A percentile compares a stretch with the other conserved stretches of the same genome.
Evolutionary conservation across 2,113 vertebrate species (phyloP).

Genomic region (Sturnira hondurensis): DNA sequence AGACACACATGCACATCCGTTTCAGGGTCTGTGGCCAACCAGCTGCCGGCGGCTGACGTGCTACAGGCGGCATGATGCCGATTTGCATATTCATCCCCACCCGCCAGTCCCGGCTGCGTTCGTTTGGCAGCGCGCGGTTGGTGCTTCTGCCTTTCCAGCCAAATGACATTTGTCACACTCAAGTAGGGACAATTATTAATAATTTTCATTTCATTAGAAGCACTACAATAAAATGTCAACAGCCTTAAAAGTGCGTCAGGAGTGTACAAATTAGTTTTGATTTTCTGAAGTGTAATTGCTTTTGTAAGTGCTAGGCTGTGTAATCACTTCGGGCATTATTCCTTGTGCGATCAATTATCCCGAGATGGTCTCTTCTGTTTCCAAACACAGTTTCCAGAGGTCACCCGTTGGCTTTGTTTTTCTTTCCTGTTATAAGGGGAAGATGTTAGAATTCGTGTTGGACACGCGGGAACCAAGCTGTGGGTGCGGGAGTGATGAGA

Average conservation of each 20-base stretch:
- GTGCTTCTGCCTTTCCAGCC: slow-evolving; percentile 72
- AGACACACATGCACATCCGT: accelerated
- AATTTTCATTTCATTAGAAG: slow-evolving; percentile 87
- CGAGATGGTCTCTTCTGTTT: slow-evolving; percentile 79
- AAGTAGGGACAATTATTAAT: slow-evolving; percentile 86
- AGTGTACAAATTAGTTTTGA: slow-evolving; percentile 88
- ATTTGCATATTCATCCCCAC: slow-evolving; percentile 32
- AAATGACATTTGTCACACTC: slow-evolving; percentile 85
- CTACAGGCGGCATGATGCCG: background rate
- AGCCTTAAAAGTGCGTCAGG: slow-evolving; percentile 81
- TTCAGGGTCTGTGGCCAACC: background rate
- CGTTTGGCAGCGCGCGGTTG: slow-evolving; percentile 53
- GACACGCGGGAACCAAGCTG: background rate
- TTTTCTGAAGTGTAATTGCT: slow-evolving; percentile 87
- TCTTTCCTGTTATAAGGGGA: background rate
- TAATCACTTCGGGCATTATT: slow-evolving; percentile 81
- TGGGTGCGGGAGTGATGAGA: background rate
- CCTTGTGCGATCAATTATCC: slow-evolving; percentile 83
- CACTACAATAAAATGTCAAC: slow-evolving; percentile 89
- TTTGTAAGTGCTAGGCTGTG: slow-evolving; percentile 82
- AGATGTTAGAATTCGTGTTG: background rate
- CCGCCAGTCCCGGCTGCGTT: slow-evolving; percentile 36
- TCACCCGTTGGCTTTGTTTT: slow-evolving; percentile 64
- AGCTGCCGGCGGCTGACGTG: background rate
- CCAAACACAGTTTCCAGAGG: slow-evolving; percentile 79